phyloP scores from a whole-genome alignment of 1,140 invertebrate species.

The Megalopta genalis region DNA sequence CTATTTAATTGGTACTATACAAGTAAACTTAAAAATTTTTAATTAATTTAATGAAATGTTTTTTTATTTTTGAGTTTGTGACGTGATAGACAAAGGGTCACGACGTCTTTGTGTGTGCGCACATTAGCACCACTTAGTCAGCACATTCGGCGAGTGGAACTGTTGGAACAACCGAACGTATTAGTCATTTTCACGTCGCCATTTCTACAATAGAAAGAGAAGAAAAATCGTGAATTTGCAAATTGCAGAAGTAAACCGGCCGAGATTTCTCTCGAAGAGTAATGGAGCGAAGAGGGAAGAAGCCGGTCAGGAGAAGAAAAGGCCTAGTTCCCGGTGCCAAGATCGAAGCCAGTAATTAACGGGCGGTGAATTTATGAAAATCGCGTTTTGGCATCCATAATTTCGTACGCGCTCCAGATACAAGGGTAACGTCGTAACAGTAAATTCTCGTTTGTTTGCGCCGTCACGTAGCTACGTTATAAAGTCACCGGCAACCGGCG shows the following conservation, averaged over 20 bases:
- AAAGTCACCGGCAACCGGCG: background rate
- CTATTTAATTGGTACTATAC: too few species aligned
- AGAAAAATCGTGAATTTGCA: too few species aligned
- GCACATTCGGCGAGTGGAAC: too few species aligned
- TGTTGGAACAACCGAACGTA: too few species aligned
- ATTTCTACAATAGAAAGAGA: too few species aligned
- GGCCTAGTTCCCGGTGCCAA: background rate
- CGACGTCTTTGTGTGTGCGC: too few species aligned
- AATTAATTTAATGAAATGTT: too few species aligned
- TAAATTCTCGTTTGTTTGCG: slow-evolving; percentile 25
- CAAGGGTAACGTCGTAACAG: background rate
- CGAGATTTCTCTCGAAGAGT: background rate
- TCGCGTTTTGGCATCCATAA: background rate
- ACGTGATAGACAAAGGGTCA: too few species aligned
- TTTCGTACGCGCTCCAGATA: slow-evolving; percentile 12
- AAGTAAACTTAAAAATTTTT: too few species aligned
- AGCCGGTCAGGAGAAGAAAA: background rate
- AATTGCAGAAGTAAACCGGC: background rate
- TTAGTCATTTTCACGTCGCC: too few species aligned
- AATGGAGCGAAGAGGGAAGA: background rate
- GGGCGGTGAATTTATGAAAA: slow-evolving; percentile 16
- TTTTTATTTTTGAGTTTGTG: too few species aligned
- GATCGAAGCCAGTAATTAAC: slow-evolving; percentile 22
- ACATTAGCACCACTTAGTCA: too few species aligned
- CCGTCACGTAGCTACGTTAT: background rate